Base-by-base conservation (phyloP, 2,797 vertebrate species). In the Nothura maculosa region DNA sequence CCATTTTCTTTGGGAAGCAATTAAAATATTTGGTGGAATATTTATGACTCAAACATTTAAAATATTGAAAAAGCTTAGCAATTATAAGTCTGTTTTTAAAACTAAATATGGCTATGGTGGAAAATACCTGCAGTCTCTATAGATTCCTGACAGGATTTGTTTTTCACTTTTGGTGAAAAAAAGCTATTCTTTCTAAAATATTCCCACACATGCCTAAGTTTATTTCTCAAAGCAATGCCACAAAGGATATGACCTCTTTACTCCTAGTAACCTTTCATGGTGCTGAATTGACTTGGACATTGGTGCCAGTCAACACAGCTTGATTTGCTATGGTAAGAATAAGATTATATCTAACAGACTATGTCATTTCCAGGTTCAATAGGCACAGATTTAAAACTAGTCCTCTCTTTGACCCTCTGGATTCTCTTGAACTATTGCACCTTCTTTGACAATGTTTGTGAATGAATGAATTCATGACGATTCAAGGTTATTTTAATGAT, bases 401-500 rank as follows among this genome's bases (percentile, higher is more conserved):
- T 98, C 97, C 97, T 98, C 97, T 97, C 97, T 98, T 97, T 98
- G 97, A 98, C 97, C 98, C 97, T 98, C 94, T 95, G 94, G 95
- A 96, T 98, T 98, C 98, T 98, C 98, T 98, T 98, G 98, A 98
- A 98, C 97, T 97, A 97, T 97, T 97, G 97, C 98, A 98, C 98
- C 97, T 98, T 96, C 97, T 98, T 98, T 98, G 98, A 98, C 98
- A 98, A 98, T 98, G 98, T 98, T 98, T 98, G 98, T 98, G 98
- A 98, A 98, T 98, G 98, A 98, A 98, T 98, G 98, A 98, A 99
- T 98, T 98, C 98, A 98, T 98, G 98, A 98, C 96, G 97, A 98
- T 98, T 98, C 98, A 97, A 97, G 92, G 98, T 97, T 97, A 98
- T 99, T 99, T 98, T 98, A 98, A 99, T 99, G 98, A 97, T 98